Evolutionary conservation across 2,113 vertebrate species (phyloP).

Genomic region (Triplophysa rosa): DNA sequence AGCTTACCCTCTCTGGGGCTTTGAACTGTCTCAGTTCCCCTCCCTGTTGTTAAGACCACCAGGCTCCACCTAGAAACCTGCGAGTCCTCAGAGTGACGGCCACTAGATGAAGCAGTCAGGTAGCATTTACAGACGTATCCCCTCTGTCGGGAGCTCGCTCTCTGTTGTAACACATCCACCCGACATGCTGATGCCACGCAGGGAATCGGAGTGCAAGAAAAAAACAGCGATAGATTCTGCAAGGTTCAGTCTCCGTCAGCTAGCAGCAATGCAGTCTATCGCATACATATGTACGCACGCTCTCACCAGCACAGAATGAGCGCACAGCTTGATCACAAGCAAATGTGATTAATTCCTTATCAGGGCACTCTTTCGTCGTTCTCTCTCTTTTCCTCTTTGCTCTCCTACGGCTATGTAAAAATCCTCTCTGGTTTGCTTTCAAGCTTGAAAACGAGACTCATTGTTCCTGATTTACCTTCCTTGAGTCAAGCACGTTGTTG

Average conservation of each 20-base stretch:
- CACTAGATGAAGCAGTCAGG: constrained; percentile 34
- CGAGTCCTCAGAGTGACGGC: constrained; percentile 24
- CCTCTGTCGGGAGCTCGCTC: background rate
- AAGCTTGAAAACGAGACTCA: constrained; percentile 38
- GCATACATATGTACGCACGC: constrained; percentile 27
- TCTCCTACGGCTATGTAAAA: constrained; percentile 39
- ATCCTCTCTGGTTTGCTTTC: constrained; percentile 34
- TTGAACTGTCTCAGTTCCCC: constrained; percentile 31
- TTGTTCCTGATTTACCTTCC: constrained; percentile 16
- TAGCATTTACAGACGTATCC: constrained; percentile 42
- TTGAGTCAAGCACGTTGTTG: constrained; percentile 9
- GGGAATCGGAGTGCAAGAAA: constrained; percentile 16
- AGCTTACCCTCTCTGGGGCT: constrained; percentile 29
- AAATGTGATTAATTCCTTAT: constrained; percentile 47
- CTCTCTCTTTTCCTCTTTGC: constrained; percentile 36
- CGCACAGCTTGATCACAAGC: constrained; percentile 27
- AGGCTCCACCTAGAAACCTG: constrained; percentile 58
- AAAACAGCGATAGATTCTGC: constrained; percentile 24
- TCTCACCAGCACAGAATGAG: constrained; percentile 20
- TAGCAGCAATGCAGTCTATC: constrained; percentile 57
- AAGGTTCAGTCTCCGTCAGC: constrained; percentile 38
- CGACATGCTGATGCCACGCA: constrained; percentile 42
- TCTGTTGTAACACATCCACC: constrained; percentile 37
- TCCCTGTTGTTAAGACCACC: constrained; percentile 19
- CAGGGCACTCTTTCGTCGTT: constrained; percentile 18